These are phyloP conservation scores for Enteromius anoplus DNA, from an alignment of 2,797 vertebrate species.

Conservation along the genomic window DNA sequence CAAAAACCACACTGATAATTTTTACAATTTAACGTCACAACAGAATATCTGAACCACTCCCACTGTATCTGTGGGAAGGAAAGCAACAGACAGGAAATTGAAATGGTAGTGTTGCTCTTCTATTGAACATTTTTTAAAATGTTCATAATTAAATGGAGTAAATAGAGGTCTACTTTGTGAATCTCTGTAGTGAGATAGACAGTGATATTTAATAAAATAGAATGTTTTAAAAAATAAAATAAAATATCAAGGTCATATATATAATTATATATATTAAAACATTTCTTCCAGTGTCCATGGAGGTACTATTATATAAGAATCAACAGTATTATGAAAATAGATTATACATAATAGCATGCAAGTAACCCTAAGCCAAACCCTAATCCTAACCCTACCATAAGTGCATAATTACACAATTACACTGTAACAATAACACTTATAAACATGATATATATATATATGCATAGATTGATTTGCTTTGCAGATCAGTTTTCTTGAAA, in stretches of 20 bases:
- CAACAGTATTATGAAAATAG: background rate
- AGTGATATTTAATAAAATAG: background rate
- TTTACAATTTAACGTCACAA: background rate
- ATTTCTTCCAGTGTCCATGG: too few species aligned
- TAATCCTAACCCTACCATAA: background rate
- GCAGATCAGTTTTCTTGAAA: background rate
- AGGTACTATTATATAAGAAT: background rate
- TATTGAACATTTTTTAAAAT: background rate
- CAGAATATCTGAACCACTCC: conserved; percentile 23
- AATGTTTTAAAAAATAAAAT: too few species aligned
- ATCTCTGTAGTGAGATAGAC: background rate
- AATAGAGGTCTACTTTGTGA: background rate
- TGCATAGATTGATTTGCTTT: background rate
- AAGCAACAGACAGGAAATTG: background rate
- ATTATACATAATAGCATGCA: background rate
- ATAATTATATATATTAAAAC: too few species aligned
- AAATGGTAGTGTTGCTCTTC: background rate
- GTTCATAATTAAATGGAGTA: background rate
- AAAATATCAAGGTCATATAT: too few species aligned
- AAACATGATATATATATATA: too few species aligned
- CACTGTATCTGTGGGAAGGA: too few species aligned
- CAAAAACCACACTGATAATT: background rate
- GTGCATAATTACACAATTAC: background rate
- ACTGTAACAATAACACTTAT: background rate
- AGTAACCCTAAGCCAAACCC: background rate